Evolutionary conservation across 2,888 invertebrate genomes (phyloP), one percentile per base, ranked within the genome.

Genomic region (Orchesella flavescens): DNA sequence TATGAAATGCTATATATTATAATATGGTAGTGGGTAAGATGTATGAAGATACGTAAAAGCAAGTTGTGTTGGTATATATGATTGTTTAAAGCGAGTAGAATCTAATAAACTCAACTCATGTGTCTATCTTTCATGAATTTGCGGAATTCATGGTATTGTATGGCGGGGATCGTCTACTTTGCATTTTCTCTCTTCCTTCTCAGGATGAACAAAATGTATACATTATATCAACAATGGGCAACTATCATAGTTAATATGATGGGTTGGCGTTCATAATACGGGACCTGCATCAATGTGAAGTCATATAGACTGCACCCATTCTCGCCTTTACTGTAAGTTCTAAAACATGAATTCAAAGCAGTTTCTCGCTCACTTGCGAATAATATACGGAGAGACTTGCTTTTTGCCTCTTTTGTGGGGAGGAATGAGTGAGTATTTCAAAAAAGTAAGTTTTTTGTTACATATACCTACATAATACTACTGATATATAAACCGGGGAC

Each of bases 261-360:
- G 59, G 76, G 83, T 77, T 71, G 63, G 55, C 49, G 72, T 57
- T 72, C 46, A 49, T 81, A 77, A 77, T 84, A 84, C 63, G 73
- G 76, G 80, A 84, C 81, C 81, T 84, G 81, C 81, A 79, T 68
- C 72, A 78, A 66, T 71, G 73, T 78, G 59, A 69, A 75, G 72
- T 74, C 76, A 65, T 73, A 83, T 76, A 23, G 24, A 75, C 79
- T 84, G 75, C 79, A 84, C 84, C 84, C 79, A 75, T 84, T 68
- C 78, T 59, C 71, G 23, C 24, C 23, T 49, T n/a, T 21, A 57
- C 69, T 63, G 61, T 61, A 43, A 7, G n/a, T n/a, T 46, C 10
- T 10, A n/a, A 49, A 49, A 49, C 49, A 12, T 15, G 34, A 34
- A 34, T 34, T 34, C 34, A 34, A 34, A 34, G 34, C 34, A 34